Percentiles rank a stretch among this genome's conserved stretches.
Evolutionary conservation across 1,140 invertebrate genomes (phyloP).

Genomic region (Reticulitermes speratus): DNA sequence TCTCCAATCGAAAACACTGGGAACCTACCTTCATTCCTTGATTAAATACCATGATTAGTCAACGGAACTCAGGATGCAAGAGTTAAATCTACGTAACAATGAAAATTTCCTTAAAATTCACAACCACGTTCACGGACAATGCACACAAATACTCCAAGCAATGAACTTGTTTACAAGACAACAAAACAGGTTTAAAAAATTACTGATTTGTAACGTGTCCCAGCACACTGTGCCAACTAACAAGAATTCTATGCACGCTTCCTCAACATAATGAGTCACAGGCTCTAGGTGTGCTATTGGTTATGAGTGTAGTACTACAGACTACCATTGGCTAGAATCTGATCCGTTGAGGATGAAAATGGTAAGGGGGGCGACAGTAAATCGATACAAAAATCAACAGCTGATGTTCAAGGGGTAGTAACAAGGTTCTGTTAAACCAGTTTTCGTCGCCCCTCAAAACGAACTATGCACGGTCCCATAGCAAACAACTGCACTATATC

Average conservation of each 20-base stretch:
- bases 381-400: conserved; percentile 11
- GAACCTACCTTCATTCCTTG: background rate
- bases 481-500: no score
- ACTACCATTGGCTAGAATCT: background rate
- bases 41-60: background rate
- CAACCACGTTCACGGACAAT: no score
- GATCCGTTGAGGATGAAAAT: background rate
- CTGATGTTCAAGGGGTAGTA: background rate
- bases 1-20: no score
- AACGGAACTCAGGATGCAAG: no score
- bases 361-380: background rate
- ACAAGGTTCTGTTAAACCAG: background rate
- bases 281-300: background rate
- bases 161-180: background rate
- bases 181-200: no score
- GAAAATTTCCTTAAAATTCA: no score
- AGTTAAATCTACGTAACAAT: no score
- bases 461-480: no score
- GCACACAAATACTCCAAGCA: no score
- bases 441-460: background rate
- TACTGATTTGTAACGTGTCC: no score
- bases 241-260: background rate
- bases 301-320: no score
- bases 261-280: background rate
- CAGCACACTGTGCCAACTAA: background rate